A percentile compares a stretch with the other conserved stretches of the same genome.
Conservation (phyloP, 2,113 vertebrate species). For the Helogale parvula region DNA sequence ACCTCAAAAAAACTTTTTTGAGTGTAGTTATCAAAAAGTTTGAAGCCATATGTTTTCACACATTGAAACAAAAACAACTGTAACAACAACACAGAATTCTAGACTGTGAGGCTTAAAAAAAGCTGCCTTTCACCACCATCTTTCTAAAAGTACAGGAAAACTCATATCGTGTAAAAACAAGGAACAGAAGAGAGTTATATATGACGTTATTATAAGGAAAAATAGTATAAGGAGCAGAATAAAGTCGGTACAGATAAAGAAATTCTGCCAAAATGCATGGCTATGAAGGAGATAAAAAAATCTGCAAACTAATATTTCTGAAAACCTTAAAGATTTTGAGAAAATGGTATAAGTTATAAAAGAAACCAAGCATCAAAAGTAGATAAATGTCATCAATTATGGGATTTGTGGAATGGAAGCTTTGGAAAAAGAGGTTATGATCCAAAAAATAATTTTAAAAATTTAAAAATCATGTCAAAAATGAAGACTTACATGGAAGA, state of each 20-base stretch:
- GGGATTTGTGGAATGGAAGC: accelerated
- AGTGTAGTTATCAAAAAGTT: not conserved
- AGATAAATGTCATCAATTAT: not conserved
- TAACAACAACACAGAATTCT: not conserved
- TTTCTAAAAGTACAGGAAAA: not conserved
- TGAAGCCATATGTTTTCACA: not conserved
- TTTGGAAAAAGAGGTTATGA: not conserved
- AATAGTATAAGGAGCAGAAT: not conserved
- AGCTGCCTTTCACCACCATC: not conserved
- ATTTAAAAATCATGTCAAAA: not conserved
- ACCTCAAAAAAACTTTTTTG: not conserved
- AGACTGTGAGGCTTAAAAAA: not conserved
- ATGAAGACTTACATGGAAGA: not conserved
- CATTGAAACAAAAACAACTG: not conserved
- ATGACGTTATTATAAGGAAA: not conserved
- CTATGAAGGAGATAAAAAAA: not conserved
- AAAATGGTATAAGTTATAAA: not conserved
- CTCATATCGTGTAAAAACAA: not conserved
- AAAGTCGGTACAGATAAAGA: not conserved
- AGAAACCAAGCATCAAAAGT: not conserved
- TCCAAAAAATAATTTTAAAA: not conserved
- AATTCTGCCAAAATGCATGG: not conserved
- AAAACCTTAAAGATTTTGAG: not conserved
- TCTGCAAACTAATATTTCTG: not conserved
- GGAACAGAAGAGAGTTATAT: not conserved